Base-by-base conservation (phyloP, 2,113 vertebrate genomes). In the Capreolus pygargus region DNA sequence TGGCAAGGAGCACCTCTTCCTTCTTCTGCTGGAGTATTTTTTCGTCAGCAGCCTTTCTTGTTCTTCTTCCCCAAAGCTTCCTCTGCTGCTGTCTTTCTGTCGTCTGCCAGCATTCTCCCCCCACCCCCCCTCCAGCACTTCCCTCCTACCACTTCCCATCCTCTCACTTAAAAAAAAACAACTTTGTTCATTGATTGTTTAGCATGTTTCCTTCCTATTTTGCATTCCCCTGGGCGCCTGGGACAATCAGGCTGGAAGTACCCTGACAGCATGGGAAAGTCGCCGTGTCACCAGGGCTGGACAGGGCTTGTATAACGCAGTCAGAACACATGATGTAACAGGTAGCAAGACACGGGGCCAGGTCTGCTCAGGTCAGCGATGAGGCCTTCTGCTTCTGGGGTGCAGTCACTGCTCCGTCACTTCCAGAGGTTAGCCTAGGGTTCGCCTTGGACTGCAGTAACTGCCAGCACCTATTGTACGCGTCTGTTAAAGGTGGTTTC, bases 1-100 rank as follows among this genome's bases (percentile, higher is more conserved):
- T 98, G 97, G 97, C 97, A 94, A 36, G 85, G 91, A 92, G n/a
- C 91, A 86, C 96, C 96, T 97, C 95, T 97, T 97, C 90, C 87
- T 94, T 98, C 89, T 94, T 89, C 60, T 94, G 86, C 94, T 52
- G 30, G 92, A 88, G 92, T 61, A 79, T 27, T 82, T 95, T 95
- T 94, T 89, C 23, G 2, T 97, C 95, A 94, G 93, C 55, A 70
- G 91, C 94, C 93, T 97, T 94, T 89, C 91, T 97, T 96, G 96
- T 97, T 97, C 95, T 97, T 43, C 96, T 93, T 94, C 45, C 78
- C 52, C 0, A 43, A 43, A 23, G 30, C 91, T 97, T 97, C 98
- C 98, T 93, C 88, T 94, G 86, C 87, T 47, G 47, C 93, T 97
- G 0, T 83, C 86, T 82, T 43, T 95, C 94, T 96, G 96, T 92